These are phyloP conservation scores for Mastomys coucha DNA, from an alignment of 2,113 vertebrate species.

Conservation along the genomic window DNA sequence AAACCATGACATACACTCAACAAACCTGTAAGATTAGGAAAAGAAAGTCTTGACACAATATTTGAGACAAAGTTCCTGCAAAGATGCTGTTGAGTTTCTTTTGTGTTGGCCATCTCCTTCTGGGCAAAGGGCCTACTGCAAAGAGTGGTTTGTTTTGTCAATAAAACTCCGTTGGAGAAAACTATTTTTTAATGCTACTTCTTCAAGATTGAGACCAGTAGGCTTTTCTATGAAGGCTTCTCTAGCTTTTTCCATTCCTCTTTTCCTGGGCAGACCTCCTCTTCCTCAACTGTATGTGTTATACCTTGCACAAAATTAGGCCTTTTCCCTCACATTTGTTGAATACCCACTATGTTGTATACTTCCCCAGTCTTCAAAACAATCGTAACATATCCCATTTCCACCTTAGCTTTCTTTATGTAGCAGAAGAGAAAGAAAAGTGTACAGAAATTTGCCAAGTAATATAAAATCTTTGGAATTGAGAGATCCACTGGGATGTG, in stretches of 20 bases:
- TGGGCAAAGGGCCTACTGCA: background rate
- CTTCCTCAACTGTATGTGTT: background rate
- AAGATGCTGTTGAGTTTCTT: background rate
- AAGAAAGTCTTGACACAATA: background rate
- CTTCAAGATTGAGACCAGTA: constrained; percentile 25
- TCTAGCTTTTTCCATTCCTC: background rate
- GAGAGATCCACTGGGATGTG: background rate
- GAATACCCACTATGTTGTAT: background rate
- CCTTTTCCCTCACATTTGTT: background rate
- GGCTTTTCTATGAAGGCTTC: background rate
- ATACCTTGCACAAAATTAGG: background rate
- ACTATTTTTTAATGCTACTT: constrained; percentile 1
- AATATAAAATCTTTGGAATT: background rate
- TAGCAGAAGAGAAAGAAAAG: background rate
- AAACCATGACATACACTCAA: background rate
- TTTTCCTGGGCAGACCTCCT: background rate
- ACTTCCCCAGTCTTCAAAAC: background rate
- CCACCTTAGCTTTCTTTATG: background rate
- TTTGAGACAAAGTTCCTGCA: background rate
- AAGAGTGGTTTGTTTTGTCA: background rate
- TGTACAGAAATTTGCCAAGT: background rate
- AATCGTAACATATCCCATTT: background rate
- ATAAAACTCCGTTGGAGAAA: too few species aligned
- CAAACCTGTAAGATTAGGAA: background rate
- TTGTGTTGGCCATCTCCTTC: background rate